Evolutionary conservation across 2,888 invertebrate species (phyloP), one percentile per base, ranked within the genome.

Genomic region (Elgonia sp.): DNA sequence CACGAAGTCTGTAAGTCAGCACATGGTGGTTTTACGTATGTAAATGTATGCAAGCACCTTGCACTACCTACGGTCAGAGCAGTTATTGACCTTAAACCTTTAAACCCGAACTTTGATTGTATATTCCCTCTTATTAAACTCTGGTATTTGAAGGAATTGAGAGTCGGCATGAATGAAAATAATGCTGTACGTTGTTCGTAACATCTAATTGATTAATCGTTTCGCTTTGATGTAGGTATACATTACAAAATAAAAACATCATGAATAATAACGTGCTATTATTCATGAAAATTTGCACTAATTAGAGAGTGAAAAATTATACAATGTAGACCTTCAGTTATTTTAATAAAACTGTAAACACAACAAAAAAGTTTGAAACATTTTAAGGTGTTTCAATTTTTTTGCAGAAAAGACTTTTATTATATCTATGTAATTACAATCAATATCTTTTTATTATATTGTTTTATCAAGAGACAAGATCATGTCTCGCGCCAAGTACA

Each of bases 31-130:
- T 89, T 90, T 86, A 86, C 81, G 77, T 90, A 91, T 92, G 92
- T 90, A 91, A 92, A 92, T 92, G 79, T 90, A 92, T 91, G 90
- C 92, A 90, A 87, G 88, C 92, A 91, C 91, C 91, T 91, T 91
- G 91, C 90, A 85, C 87, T 84, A 84, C 73, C 83, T 82, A 85
- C 85, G 82, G 84, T 77, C 77, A 65, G 81, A 83, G 84, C 86
- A 89, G 87, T 89, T 90, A 87, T 90, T 91, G 91, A 90, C 90
- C 91, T 90, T 90, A 91, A 90, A 90, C 90, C 91, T 91, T 90
- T 89, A 89, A 90, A 90, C 90, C 89, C 88, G 75, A 89, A 89
- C 89, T 84, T 88, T 81, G 83, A 88, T 75, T 84, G 76, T 75
- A 29, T 29, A 70, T 42, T 84, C 63, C 40, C 80, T 70, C 69